Evolutionary conservation across 2,797 vertebrate species (phyloP).

Genomic region (Amblyraja radiata): DNA sequence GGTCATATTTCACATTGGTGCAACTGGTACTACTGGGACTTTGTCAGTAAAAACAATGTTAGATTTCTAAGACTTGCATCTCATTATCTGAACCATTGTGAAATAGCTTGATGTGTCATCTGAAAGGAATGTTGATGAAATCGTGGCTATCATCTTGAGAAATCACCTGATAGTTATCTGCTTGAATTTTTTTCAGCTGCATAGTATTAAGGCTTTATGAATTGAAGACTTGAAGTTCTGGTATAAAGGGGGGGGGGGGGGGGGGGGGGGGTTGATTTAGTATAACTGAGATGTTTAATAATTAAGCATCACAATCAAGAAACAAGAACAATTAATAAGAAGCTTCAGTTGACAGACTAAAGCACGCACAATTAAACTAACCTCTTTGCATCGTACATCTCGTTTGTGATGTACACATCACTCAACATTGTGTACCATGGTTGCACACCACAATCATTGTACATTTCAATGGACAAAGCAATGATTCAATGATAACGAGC

Average conservation of each 20-base stretch:
- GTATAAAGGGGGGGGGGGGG: neutral
- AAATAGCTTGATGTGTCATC: neutral
- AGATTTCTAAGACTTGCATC: neutral
- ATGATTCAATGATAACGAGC: neutral
- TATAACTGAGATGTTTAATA: neutral
- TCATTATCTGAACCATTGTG: neutral
- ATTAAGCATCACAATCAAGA: neutral
- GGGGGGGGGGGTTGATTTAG: too few species aligned
- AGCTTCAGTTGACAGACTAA: neutral
- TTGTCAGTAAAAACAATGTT: neutral
- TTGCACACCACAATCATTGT: neutral
- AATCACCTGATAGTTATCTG: neutral
- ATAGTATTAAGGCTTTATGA: neutral
- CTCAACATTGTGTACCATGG: neutral
- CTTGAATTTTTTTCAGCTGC: neutral
- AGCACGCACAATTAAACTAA: neutral
- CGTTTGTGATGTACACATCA: neutral
- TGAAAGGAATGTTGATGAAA: conserved; percentile 7
- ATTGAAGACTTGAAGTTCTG: neutral
- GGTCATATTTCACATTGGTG: neutral
- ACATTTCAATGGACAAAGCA: neutral
- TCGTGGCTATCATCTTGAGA: neutral
- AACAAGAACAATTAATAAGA: neutral
- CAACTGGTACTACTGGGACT: neutral
- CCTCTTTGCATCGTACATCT: neutral